phyloP scores from a whole-genome alignment of 1,140 invertebrate genomes.

The Chrysomallon squamiferum region DNA sequence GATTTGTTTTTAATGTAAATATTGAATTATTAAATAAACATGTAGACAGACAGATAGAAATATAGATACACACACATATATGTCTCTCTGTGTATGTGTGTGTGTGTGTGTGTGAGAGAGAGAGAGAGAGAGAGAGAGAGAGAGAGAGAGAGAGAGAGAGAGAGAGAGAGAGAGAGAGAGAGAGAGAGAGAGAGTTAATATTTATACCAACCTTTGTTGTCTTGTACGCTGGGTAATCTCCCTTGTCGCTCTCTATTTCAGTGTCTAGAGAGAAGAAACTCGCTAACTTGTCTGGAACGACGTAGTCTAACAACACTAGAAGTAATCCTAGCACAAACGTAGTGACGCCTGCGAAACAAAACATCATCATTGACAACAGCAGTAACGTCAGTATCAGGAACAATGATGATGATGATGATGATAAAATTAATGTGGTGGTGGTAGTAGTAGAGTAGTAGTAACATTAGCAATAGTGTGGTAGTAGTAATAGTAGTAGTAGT shows the following conservation, averaged over 20 bases:
- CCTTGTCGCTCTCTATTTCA: conserved; percentile 13
- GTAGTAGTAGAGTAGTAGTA: too few relatives aligned
- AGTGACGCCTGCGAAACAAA: conserved; percentile 15
- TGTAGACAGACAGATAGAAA: too few relatives aligned
- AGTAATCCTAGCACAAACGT: conserved; percentile 17
- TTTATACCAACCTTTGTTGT: neutral
- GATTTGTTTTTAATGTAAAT: too few relatives aligned
- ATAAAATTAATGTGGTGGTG: too few relatives aligned
- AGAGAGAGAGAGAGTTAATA: too few relatives aligned
- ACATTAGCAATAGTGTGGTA: too few relatives aligned
- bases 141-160: neutral
- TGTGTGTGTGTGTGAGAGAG: neutral
- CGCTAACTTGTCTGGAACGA: conserved; percentile 14
- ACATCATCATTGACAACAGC: neutral
- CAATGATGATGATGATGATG: too few relatives aligned
- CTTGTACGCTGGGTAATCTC: neutral
- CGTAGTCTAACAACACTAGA: conserved; percentile 18
- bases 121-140: neutral
- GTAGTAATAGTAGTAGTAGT: too few relatives aligned
- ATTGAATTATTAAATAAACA: neutral
- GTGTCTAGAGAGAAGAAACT: conserved; percentile 31
- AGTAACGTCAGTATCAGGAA: too few relatives aligned
- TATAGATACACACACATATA: neutral
- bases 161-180: too few relatives aligned
- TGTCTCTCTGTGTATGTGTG: neutral